Conservation (phyloP, 2,113 vertebrate genomes). For the Chaetura pelagica region DNA sequence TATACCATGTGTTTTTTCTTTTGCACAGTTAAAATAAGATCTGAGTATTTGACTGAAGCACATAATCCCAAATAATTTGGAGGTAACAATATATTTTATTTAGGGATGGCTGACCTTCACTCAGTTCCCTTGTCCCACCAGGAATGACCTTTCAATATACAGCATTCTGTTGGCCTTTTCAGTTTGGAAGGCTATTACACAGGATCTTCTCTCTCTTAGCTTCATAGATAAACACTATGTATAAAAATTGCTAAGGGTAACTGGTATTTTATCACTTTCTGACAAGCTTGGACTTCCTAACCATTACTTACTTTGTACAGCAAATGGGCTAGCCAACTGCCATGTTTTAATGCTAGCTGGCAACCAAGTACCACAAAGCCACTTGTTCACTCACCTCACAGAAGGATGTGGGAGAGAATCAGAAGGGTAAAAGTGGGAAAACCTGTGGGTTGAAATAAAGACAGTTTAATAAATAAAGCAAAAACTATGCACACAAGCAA, state of each 20-base stretch:
- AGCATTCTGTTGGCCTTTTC: constrained; percentile 71
- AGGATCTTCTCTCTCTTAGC: constrained; percentile 39
- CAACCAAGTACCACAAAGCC: no score
- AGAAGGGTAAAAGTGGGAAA: no score
- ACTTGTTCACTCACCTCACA: no score
- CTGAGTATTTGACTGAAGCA: not conserved
- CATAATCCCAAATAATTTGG: not conserved
- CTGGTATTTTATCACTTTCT: constrained; percentile 23
- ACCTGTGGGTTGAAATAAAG: no score
- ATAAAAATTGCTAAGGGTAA: constrained; percentile 7
- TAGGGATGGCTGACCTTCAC: constrained; percentile 39
- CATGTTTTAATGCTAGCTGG: no score
- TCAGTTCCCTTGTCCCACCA: constrained; percentile 36
- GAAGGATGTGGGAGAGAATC: no score
- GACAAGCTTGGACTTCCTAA: not conserved
- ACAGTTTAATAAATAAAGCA: no score
- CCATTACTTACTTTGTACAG: not conserved
- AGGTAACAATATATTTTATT: constrained; percentile 50
- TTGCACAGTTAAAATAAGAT: not conserved
- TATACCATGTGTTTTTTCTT: not conserved
- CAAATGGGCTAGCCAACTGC: not conserved
- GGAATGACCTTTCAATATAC: constrained; percentile 71
- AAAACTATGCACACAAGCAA: no score
- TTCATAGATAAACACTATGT: constrained; percentile 17
- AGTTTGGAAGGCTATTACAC: constrained; percentile 31